Conservation (phyloP, 2,113 vertebrate genomes). For the Ctenodactylus gundi region DNA sequence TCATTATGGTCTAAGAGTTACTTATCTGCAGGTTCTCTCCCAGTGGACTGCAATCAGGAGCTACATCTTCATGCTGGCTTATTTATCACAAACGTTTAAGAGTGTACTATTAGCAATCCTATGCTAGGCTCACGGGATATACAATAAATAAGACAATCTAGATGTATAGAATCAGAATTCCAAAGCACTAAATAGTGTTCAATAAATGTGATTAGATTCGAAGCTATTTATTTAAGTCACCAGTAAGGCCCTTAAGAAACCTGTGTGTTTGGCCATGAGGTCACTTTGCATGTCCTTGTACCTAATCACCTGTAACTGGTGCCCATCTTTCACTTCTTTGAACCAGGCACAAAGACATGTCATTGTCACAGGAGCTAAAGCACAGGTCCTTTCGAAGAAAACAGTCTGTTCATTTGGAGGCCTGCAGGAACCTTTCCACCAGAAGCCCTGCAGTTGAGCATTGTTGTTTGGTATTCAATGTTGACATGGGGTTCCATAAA, state of each 20-base stretch:
- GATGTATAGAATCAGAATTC: background rate
- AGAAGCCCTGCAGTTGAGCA: background rate
- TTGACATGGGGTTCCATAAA: background rate
- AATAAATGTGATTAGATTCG: background rate
- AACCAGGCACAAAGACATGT: background rate
- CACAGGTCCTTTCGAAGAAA: background rate
- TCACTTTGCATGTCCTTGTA: background rate
- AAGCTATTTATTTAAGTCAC: background rate
- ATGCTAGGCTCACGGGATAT: background rate
- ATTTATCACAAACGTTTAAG: background rate
- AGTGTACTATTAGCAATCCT: background rate
- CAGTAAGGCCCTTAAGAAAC: background rate
- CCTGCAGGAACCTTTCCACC: background rate
- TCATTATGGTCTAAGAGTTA: background rate
- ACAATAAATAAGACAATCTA: background rate
- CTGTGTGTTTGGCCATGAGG: background rate
- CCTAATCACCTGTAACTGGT: background rate
- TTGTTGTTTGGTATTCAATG: background rate
- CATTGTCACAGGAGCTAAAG: background rate
- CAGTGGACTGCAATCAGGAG: background rate
- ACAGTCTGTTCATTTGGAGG: background rate
- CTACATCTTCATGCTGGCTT: background rate
- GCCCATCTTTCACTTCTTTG: background rate
- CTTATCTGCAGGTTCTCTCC: background rate
- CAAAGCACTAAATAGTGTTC: background rate